A percentile compares a stretch with the other conserved stretches of the same genome.
Evolutionary conservation across 2,113 vertebrate species (phyloP).

Genomic region (Hyla sarda): DNA sequence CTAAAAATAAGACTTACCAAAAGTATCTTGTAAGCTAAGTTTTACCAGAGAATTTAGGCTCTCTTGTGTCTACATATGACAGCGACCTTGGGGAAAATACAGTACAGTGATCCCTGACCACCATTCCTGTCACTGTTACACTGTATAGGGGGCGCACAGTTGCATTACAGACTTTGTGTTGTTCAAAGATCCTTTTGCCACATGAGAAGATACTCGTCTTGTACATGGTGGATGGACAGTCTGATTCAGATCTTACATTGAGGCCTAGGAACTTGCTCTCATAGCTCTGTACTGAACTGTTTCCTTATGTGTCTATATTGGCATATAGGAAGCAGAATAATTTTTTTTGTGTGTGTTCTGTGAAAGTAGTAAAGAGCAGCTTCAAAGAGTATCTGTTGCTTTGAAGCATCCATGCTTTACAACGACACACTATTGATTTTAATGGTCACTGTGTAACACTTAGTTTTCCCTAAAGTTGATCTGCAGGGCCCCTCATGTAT

Average conservation of each 20-base stretch:
- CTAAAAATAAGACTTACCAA: too few relatives aligned
- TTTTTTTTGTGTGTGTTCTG: not conserved
- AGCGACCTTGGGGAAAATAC: too few relatives aligned
- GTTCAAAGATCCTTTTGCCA: not conserved
- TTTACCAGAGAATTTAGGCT: too few relatives aligned
- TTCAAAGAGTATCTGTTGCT: slow-evolving; percentile 1
- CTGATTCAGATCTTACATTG: not conserved
- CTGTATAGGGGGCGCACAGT: not conserved
- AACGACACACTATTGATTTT: not conserved
- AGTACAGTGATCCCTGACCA: too few relatives aligned
- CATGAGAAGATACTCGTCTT: not conserved
- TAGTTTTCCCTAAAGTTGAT: not conserved
- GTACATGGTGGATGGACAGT: not conserved
- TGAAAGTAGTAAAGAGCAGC: not conserved
- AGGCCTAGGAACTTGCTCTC: too few relatives aligned
- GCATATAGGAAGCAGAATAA: not conserved
- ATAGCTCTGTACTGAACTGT: not conserved
- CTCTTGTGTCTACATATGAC: too few relatives aligned
- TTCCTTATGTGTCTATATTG: too few relatives aligned
- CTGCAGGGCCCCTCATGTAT: not conserved
- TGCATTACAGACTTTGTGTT: not conserved
- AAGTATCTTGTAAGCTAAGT: too few relatives aligned
- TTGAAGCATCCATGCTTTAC: not conserved
- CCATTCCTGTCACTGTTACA: too few relatives aligned
- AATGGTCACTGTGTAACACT: not conserved